Evolutionary conservation across 92 coral and sea anemone genomes (phyloP).

Genomic region (Zoanthus gigantus): DNA sequence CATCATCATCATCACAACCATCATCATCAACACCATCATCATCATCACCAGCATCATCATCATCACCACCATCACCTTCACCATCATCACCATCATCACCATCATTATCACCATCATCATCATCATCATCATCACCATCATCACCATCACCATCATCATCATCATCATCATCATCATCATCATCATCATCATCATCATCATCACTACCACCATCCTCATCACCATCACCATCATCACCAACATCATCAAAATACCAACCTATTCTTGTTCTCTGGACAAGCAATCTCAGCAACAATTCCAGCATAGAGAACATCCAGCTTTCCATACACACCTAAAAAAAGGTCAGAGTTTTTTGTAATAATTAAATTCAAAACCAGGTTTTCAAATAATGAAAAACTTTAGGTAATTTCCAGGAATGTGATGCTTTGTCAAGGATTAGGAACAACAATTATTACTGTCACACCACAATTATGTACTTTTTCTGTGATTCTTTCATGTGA

Average conservation of each 20-base stretch:
- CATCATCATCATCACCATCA: not conserved
- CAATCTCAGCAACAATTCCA: conserved; percentile 94
- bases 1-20: not conserved
- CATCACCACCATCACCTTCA: not conserved
- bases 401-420: too few relatives aligned
- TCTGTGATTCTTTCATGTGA: too few relatives aligned
- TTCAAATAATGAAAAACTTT: too few relatives aligned
- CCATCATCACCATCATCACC: not conserved
- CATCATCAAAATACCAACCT: conserved; percentile 52
- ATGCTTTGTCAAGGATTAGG: too few relatives aligned
- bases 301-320: conserved; percentile 95
- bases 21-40: not conserved
- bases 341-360: not conserved
- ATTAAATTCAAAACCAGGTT: too few relatives aligned
- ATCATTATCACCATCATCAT: not conserved
- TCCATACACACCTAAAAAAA: conserved; percentile 83
- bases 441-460: too few relatives aligned
- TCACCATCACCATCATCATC: not conserved
- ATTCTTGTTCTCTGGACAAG: conserved; percentile 83
- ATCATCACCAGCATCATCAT: not conserved
- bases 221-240: not conserved
- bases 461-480: too few relatives aligned
- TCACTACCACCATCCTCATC: not conserved
- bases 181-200: not conserved
- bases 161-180: not conserved